Evolutionary conservation across 1,140 invertebrate genomes (phyloP), one percentile per base, ranked within the genome.

Genomic region (Oppia nitens): DNA sequence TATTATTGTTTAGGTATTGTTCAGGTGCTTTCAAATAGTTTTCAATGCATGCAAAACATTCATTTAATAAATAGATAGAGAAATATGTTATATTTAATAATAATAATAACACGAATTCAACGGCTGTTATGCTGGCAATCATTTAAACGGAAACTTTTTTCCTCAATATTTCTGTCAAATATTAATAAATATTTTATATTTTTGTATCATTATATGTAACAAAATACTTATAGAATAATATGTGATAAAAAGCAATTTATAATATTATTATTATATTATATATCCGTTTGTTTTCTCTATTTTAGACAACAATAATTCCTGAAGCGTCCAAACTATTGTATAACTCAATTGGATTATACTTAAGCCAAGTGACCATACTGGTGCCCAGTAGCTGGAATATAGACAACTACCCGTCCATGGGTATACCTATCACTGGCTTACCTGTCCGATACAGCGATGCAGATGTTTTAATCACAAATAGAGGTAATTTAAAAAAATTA

Each of bases 291-390:
- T n/a, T n/a, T n/a, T n/a, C n/a, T n/a, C n/a, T n/a, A n/a, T n/a
- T n/a, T n/a, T n/a, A n/a, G n/a, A n/a, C n/a, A n/a, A n/a, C n/a
- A n/a, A n/a, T n/a, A n/a, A n/a, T n/a, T n/a, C n/a, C n/a, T n/a
- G n/a, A 56, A 56, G 4, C 56, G 12, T 57, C 56, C 14, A n/a
- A 9, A 2, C n/a, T 49, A 21, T 45, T 57, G 47, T 49, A 57
- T 1, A 23, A 57, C 24, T 6, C 48, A 17, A 48, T 49, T n/a
- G 45, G 50, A 3, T 24, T 26, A 4, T 47, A 57, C 3, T 28
- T 57, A 17, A 47, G 50, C 40, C 45, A 57, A 21, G 56, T 57
- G 40, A 49, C 56, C 1, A 49, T 57, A 24, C n/a, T 57, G 17
- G 45, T 57, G 17, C 56, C 47, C 24, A 47, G 50, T 21, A 1